Evolutionary conservation across 2,797 vertebrate species (phyloP), one percentile per base, ranked within the genome.

Genomic region (Gadopsis bispinosus): DNA sequence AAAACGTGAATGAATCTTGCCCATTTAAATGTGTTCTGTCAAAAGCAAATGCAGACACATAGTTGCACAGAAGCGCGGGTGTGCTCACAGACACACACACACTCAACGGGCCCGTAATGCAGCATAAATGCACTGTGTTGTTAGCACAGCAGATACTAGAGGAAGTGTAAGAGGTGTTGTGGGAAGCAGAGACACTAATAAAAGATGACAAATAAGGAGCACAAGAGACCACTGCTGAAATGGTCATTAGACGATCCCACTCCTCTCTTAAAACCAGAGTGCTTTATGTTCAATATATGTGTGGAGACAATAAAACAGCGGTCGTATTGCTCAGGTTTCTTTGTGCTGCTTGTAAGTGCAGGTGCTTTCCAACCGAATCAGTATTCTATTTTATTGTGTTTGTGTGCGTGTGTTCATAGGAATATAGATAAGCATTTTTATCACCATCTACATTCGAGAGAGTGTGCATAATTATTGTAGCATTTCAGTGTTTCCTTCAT

Each of bases 171-270:
- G 47, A 63, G 50, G 43, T 48, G 60, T 26, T 65, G 2, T 16
- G 56, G 31, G 45, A 67, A 43, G 62, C 8, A 3, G 39, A 73
- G 29, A 69, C 17, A 35, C 33, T 51, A 71, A 83, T 31, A 45
- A 70, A 72, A 66, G 17, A 79, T 5, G 35, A 77, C 45, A 71
- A 81, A 80, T 54, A 67, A 68, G 47, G 81, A 33, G 37, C 64
- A 70, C 3, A 0, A 17, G 19, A 73, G 66, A 80, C 9, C 35
- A 54, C 35, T 26, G n/a, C 35, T 73, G 65, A 61, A 66, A 72
- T 12, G 31, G 26, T 48, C 33, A 54, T 53, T 35, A 39, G 26
- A 29, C 3, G 4, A 35, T 1, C 48, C 50, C 35, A 37, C 7
- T 64, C n/a, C 22, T 20, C 53, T 60, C 19, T 37, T 70, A 41